phyloP scores from a whole-genome alignment of 2,888 invertebrate genomes.

The Papilio demoleus region DNA sequence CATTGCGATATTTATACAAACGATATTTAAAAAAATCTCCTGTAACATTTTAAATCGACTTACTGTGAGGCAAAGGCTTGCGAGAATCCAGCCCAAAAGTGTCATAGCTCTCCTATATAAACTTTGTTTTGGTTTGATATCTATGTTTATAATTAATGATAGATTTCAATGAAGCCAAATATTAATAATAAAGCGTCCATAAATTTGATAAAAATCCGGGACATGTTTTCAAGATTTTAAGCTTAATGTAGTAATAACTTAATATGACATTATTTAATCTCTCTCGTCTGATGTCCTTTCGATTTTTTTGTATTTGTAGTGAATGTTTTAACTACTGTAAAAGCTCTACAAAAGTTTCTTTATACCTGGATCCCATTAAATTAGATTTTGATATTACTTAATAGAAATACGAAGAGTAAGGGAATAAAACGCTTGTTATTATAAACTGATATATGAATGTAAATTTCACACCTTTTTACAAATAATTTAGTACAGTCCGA shows the following conservation, averaged over 20 bases:
- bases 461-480: too few relatives aligned
- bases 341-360: too few relatives aligned
- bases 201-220: background rate
- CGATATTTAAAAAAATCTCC: slow-evolving; percentile 50
- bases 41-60: slow-evolving; percentile 46
- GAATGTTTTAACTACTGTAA: too few relatives aligned
- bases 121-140: slow-evolving; percentile 28
- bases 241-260: background rate
- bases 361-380: too few relatives aligned
- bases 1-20: slow-evolving; percentile 47
- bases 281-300: background rate
- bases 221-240: background rate
- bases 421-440: too few relatives aligned
- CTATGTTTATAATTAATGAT: slow-evolving; percentile 25
- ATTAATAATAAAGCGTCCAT: slow-evolving; percentile 7
- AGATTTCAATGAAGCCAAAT: slow-evolving; percentile 15
- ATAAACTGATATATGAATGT: too few relatives aligned
- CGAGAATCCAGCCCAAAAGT: slow-evolving; percentile 2
- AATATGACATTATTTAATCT: too few relatives aligned
- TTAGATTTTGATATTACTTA: too few relatives aligned
- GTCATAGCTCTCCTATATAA: background rate
- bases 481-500: background rate
- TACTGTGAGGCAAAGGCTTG: slow-evolving; percentile 4
- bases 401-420: too few relatives aligned
- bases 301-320: background rate